Evolutionary conservation across 1,140 invertebrate genomes (phyloP), one percentile per base, ranked within the genome.

Genomic region (Aphidius gifuensis): DNA sequence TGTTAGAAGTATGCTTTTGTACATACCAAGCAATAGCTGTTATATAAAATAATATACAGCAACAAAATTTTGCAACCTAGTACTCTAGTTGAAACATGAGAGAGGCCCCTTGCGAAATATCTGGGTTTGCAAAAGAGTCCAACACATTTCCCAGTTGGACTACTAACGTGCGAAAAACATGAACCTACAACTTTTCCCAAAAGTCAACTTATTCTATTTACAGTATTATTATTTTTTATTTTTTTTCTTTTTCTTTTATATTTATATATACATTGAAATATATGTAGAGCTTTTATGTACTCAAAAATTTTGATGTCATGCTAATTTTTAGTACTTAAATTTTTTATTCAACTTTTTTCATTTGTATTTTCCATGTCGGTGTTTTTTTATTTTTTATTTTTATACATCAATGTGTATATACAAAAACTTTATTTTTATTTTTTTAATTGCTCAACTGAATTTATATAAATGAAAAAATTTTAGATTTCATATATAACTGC

Each of bases 111-210:
- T 32, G 23, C 23, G 53, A 54, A 46, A 64, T 53, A 64, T 64
- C 50, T 16, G 50, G 23, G n/a, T 49, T 51, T 51, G 53, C 58
- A 61, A 32, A 32, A 16, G 32, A 64, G 58, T 61, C 45, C 43
- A 54, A 64, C 53, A 58, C 58, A 64, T 64, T 64, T 64, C 58
- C 64, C 64, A 64, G 64, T 57, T 61, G 64, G 64, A 44, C 64
- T 46, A 64, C 54, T 64, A 32, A 64, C 38, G 53, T 39, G 49
- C 45, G 6, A 43, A 23, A 23, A 9, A 38, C 48, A 23, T 51
- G 16, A 43, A 44, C 48, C 40, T 43, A 42, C 16, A 42, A 42
- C 42, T 11, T 8, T 6, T 8, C 11, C 39, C 16, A 50, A 21
- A 51, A 11, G 40, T 60, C 42, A 23, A 49, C 58, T 49, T 39